These are phyloP conservation scores for Salpingus planirostris DNA, from an alignment of 2,888 invertebrate species.

Conservation along the genomic window DNA sequence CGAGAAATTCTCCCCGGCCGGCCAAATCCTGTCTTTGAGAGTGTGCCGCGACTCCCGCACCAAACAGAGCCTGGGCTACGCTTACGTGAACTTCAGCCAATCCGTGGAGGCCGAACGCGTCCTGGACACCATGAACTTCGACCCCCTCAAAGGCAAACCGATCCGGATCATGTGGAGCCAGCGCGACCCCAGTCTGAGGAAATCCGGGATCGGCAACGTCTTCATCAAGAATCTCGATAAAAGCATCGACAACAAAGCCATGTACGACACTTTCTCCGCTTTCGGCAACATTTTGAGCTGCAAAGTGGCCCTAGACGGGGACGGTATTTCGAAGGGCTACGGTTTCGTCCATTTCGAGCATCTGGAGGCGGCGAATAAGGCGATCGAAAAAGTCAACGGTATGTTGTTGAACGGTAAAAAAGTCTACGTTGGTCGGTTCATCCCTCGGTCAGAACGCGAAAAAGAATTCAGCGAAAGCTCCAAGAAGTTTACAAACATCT, in stretches of 20 bases:
- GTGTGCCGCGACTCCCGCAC: conserved; percentile 98
- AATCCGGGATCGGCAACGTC: conserved; percentile 98
- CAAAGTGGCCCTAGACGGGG: conserved; percentile 94
- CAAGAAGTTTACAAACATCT: conserved; percentile 94
- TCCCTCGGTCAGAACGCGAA: conserved; percentile 93
- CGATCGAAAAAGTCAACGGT: conserved; percentile 96
- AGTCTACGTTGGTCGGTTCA: conserved; percentile 96
- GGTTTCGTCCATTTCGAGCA: conserved; percentile 99
- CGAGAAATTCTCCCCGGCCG: conserved; percentile 98
- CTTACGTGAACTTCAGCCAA: conserved; percentile 99
- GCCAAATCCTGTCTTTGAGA: conserved; percentile 95
- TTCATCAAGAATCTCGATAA: conserved; percentile 99
- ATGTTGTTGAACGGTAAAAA: conserved; percentile 99
- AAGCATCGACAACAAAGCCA: conserved; percentile 97
- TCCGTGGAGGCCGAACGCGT: conserved; percentile 98
- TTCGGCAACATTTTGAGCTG: conserved; percentile 98
- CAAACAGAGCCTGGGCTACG: conserved; percentile 95
- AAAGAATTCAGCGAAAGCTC: conserved; percentile 94
- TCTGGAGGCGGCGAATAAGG: conserved; percentile 92
- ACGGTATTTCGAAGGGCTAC: conserved; percentile 89
- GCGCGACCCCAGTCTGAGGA: conserved; percentile 93
- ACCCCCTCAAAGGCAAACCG: conserved; percentile 91
- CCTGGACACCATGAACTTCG: conserved; percentile 99
- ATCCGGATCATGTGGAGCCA: conserved; percentile 99
- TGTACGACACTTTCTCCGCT: conserved; percentile 98